Evolutionary conservation across 2,888 invertebrate species (phyloP), one percentile per base, ranked within the genome.

Genomic region (Eretmocerus hayati): DNA sequence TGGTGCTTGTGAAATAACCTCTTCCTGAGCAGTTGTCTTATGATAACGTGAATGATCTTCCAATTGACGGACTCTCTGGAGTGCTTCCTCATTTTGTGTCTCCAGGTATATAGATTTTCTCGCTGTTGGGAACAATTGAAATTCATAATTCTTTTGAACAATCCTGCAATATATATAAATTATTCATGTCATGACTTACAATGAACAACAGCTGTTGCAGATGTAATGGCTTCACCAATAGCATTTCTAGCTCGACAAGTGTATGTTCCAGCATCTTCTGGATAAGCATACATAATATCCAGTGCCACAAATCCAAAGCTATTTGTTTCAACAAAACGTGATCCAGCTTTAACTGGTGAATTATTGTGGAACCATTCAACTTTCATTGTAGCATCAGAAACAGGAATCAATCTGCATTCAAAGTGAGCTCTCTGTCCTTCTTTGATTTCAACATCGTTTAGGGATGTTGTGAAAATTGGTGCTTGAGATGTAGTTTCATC

Each of bases 291-390:
- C 77, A 94, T 83, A 59, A 99, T 94, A 67, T 99, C 97, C 49
- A 99, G 76, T 20, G 95, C 92, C 13, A 96, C 95, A 69, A 93
- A 97, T 36, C 97, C 97, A 69, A 99, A 97, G 73, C 92, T 96
- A 66, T 94, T 90, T 8, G 92, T 91, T 73, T 95, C 92, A 11
- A 90, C 89, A 71, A 96, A 97, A 61, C 97, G 83, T 6, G 94
- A 93, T 35, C 95, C 94, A 54, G 90, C 90, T 72, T 92, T 91
- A 1, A 94, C 77, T 0, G 92, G 89, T 57, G 81, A 79, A 62
- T 90, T 90, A 65, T 95, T 93, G 64, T 92, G 90, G 75, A 88
- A 92, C 94, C 95, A 95, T 73, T 93, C 91, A 1, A 95, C 91
- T 69, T 87, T 89, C 85, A 95, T 85, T 2, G 90, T 88, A 2